phyloP scores from a whole-genome alignment of 2,113 vertebrate species.

The Scomber colias region DNA sequence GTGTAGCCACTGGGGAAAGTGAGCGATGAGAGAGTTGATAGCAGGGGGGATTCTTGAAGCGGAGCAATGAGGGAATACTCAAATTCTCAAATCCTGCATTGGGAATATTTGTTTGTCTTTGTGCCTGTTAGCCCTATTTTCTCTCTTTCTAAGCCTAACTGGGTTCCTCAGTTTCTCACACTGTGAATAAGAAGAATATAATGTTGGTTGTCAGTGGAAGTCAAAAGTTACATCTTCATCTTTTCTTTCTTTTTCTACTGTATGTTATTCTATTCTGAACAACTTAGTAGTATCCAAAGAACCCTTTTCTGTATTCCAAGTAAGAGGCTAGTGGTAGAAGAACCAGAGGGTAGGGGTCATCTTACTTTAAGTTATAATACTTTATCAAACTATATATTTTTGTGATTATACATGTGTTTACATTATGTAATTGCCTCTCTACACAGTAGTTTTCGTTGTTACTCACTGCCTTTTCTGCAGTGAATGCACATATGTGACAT shows the following conservation, averaged over 20 bases:
- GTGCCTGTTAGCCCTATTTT: background rate
- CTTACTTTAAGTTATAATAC: too few relatives aligned
- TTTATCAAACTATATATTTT: too few relatives aligned
- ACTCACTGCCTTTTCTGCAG: too few relatives aligned
- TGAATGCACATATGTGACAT: too few relatives aligned
- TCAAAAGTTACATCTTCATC: background rate
- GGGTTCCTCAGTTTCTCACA: background rate
- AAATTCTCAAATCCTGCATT: constrained; percentile 17
- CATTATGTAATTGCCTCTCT: too few relatives aligned
- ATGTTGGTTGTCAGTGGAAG: background rate
- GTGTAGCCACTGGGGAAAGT: constrained; percentile 52
- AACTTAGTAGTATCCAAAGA: background rate
- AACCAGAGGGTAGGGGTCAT: too few relatives aligned
- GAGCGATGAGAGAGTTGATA: constrained; percentile 39
- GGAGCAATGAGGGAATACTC: constrained; percentile 30
- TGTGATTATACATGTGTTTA: too few relatives aligned
- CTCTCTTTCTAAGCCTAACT: constrained; percentile 1
- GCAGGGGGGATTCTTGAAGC: constrained; percentile 42
- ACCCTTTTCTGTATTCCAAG: too few relatives aligned
- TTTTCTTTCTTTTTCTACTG: background rate
- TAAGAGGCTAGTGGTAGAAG: too few relatives aligned
- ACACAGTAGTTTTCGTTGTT: too few relatives aligned
- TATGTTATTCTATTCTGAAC: background rate
- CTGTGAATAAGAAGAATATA: constrained; percentile 5
- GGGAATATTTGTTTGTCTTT: constrained; percentile 18